Evolutionary conservation across 2,888 invertebrate genomes (phyloP), one percentile per base, ranked within the genome.

Genomic region (Luperina nickerlii): DNA sequence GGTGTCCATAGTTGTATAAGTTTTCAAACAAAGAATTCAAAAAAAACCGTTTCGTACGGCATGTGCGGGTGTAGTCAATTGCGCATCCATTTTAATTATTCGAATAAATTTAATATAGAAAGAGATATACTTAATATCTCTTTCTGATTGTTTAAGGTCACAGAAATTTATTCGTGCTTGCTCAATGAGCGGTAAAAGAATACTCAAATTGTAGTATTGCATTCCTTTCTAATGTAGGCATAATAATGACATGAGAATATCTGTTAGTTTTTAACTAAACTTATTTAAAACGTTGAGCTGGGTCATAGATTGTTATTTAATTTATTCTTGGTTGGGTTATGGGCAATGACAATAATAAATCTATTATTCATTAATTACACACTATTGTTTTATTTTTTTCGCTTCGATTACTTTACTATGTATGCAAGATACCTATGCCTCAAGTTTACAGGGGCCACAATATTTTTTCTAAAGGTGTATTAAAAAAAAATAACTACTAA

Each of bases 331-430:
- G 18, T 76, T 75, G 76, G 81, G 81, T 42, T 83, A 71, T 78
- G 82, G 80, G 54, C 60, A 84, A 88, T 87, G 80, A 79, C 51
- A 48, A 32, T 82, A 85, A 82, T 84, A 82, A 73, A 89, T 79
- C 32, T 81, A 48, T 79, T 73, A 74, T 65, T 68, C n/a, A 78
- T 75, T 75, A 67, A 38, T 48, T 66, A 54, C 24, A 24, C n/a
- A 15, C 5, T 24, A 38, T 71, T 3, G 78, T 83, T 71, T 83
- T 51, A 70, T 76, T 81, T 57, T 18, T 24, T 38, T 42, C 18
- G 27, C n/a, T 6, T 20, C 45, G 71, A 48, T 32, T 32, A 51
- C 7, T 24, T 24, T 20, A 48, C 6, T 60, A 38, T 38, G 6
- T 60, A 38, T 38, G 6, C 8, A 24, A 8, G 67, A 42, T 42